phyloP scores from a whole-genome alignment of 2,113 vertebrate genomes.

The Chionis minor region DNA sequence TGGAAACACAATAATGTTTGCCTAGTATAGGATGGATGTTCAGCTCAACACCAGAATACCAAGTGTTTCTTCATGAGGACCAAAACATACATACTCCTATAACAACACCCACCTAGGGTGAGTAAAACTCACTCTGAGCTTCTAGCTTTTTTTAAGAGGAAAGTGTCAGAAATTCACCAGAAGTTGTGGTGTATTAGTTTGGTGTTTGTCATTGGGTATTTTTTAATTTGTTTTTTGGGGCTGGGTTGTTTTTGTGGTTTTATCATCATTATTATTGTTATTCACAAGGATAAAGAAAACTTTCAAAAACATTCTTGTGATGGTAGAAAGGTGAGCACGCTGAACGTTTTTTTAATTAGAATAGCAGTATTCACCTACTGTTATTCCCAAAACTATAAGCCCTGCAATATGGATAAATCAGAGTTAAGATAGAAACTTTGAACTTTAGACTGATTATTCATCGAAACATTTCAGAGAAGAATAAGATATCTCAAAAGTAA shows the following conservation, averaged over 20 bases:
- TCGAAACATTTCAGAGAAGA: not conserved
- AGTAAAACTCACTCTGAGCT: not conserved
- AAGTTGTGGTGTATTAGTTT: not conserved
- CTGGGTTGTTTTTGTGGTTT: no score
- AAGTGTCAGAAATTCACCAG: not conserved
- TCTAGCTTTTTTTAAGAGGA: not conserved
- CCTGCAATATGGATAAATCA: not conserved
- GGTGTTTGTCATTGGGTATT: not conserved
- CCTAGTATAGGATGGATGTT: not conserved
- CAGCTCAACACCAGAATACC: not conserved
- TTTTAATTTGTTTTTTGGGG: no score
- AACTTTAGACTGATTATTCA: not conserved
- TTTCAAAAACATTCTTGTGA: not conserved
- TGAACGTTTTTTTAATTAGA: not conserved
- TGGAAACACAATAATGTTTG: not conserved
- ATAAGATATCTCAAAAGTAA: not conserved
- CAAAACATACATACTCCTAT: not conserved
- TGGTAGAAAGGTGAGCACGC: not conserved
- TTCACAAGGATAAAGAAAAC: not conserved
- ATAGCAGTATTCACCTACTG: not conserved
- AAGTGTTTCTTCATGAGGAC: not conserved
- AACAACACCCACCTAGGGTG: not conserved
- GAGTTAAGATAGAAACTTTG: not conserved
- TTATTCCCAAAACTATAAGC: not conserved
- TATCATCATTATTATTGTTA: not conserved